A percentile compares a stretch with the other conserved stretches of the same genome.
phyloP scores from a whole-genome alignment of 2,797 vertebrate genomes.

The Pseudochirops cupreus region DNA sequence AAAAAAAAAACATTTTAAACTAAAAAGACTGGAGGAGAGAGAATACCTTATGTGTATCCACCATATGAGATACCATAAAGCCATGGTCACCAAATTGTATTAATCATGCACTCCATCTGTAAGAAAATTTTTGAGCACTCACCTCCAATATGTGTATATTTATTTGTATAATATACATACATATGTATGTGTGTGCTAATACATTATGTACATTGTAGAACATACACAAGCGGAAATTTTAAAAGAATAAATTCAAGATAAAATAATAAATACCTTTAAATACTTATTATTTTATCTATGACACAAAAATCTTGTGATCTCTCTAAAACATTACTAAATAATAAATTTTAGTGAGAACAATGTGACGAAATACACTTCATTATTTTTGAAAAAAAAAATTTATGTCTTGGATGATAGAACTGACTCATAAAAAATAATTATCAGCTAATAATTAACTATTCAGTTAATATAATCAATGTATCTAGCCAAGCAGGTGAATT shows the following conservation, averaged over 20 bases:
- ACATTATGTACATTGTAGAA: neutral
- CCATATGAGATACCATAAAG: neutral
- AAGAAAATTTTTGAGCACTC: neutral
- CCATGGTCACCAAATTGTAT: neutral
- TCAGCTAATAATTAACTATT: neutral
- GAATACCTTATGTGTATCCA: neutral
- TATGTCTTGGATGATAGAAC: neutral
- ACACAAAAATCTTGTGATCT: neutral
- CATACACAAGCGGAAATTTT: neutral
- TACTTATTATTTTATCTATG: neutral
- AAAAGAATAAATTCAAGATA: neutral
- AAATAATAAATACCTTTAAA: neutral
- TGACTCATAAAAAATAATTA: neutral
- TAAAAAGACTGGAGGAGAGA: neutral
- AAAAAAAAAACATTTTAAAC: neutral
- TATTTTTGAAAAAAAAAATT: neutral
- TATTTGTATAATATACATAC: neutral
- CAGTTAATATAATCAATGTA: neutral
- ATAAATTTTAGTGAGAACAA: neutral
- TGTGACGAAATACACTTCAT: neutral
- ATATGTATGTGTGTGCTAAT: neutral
- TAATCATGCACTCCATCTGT: neutral
- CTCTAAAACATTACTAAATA: neutral
- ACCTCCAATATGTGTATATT: neutral
- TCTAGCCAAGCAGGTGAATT: neutral